Evolutionary conservation across 2,113 vertebrate genomes (phyloP).

Genomic region (Eretmochelys imbricata): DNA sequence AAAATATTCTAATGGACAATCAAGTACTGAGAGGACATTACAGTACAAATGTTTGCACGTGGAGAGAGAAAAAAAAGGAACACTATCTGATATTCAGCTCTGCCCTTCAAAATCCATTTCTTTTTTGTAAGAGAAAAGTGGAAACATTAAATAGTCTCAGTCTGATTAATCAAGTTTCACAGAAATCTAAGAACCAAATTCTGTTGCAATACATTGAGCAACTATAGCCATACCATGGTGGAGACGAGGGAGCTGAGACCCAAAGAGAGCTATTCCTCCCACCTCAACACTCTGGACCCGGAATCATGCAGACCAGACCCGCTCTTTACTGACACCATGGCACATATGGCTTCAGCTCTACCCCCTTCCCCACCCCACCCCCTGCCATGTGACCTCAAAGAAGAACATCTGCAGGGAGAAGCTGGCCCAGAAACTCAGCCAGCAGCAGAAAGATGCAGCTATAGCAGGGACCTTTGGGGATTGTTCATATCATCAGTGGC

Average conservation of each 20-base stretch:
- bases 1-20: not conserved
- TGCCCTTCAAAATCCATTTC: not conserved
- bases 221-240: not conserved
- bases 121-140: not conserved
- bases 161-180: not conserved
- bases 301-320: not conserved
- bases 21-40: not conserved
- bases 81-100: not conserved
- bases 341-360: not conserved
- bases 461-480: not conserved
- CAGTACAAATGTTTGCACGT: not conserved
- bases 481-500: not conserved
- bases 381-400: not conserved
- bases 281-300: not conserved
- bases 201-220: not conserved
- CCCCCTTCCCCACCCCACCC: not conserved
- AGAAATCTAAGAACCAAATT: not conserved
- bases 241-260: not conserved
- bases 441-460: not conserved
- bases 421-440: not conserved
- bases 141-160: not conserved
- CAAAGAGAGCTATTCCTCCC: not conserved
- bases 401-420: not conserved
- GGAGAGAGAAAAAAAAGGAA: not conserved
- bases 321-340: not conserved